These are phyloP conservation scores for Microctenopoma steveboyesi DNA, from an alignment of 2,797 vertebrate species.

Conservation along the genomic window DNA sequence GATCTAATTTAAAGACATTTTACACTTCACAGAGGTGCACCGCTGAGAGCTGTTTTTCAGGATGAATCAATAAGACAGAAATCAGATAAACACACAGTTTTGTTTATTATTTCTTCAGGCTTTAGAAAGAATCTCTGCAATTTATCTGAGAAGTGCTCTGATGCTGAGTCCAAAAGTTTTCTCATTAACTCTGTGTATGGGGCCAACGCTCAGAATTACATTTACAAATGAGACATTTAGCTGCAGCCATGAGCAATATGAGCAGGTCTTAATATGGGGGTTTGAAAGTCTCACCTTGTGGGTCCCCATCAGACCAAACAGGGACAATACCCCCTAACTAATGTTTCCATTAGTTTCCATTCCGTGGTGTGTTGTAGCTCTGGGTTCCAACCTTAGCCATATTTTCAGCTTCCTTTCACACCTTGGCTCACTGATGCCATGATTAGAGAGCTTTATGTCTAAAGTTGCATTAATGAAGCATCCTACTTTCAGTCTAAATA, in stretches of 20 bases:
- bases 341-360: not conserved
- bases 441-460: not conserved
- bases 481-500: too few relatives aligned
- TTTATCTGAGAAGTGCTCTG: slow-evolving; percentile 13
- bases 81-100: slow-evolving; percentile 35
- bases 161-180: not conserved
- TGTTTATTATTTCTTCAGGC: slow-evolving; percentile 30
- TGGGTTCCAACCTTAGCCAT: not conserved
- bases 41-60: slow-evolving; percentile 18
- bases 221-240: slow-evolving; percentile 7
- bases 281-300: not conserved
- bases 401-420: not conserved
- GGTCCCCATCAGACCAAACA: not conserved
- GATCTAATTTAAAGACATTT: slow-evolving; percentile 35
- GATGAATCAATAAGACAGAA: slow-evolving; percentile 40
- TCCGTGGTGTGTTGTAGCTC: not conserved
- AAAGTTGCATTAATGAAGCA: too few relatives aligned
- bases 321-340: not conserved
- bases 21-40: slow-evolving; percentile 25
- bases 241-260: not conserved
- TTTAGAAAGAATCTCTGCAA: slow-evolving; percentile 21
- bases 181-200: slow-evolving; percentile 17
- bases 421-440: not conserved
- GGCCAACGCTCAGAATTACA: slow-evolving; percentile 4
- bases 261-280: not conserved